Evolutionary conservation across 2,797 vertebrate genomes (phyloP).

Genomic region (Argyrosomus regius): DNA sequence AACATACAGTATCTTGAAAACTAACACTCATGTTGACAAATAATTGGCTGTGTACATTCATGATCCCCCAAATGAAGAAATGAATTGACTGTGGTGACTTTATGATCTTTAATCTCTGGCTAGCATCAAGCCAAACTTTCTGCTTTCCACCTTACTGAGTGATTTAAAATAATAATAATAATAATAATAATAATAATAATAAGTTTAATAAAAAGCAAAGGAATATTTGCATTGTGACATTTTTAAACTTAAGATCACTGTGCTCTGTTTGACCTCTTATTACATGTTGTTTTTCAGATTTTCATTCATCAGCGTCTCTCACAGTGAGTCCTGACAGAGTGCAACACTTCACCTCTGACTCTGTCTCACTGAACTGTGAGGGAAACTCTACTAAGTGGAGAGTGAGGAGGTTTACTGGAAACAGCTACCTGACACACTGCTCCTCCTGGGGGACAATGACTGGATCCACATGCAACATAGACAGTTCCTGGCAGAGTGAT

Average conservation of each 20-base stretch:
- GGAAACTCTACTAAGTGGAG: constrained; percentile 19
- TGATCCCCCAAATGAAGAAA: no score
- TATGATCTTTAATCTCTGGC: neutral
- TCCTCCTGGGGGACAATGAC: neutral
- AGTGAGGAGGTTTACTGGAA: constrained; percentile 13
- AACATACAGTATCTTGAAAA: neutral
- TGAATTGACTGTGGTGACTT: neutral
- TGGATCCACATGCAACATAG: neutral
- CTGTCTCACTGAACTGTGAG: no score
- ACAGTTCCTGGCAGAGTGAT: rapidly evolving
- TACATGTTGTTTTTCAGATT: constrained; percentile 31
- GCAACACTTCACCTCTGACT: no score
- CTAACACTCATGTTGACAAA: no score
- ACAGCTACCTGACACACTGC: rapidly evolving
- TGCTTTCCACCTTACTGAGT: neutral
- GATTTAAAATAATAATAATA: neutral
- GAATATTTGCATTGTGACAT: no score
- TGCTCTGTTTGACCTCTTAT: neutral
- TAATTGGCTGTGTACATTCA: no score
- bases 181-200: no score
- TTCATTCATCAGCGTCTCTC: no score
- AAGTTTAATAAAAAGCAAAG: no score
- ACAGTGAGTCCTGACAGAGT: constrained; percentile 39
- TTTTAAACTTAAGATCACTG: no score
- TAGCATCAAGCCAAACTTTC: neutral